Evolutionary conservation across 2,888 invertebrate species (phyloP).

Genomic region (Polyommatus icarus): DNA sequence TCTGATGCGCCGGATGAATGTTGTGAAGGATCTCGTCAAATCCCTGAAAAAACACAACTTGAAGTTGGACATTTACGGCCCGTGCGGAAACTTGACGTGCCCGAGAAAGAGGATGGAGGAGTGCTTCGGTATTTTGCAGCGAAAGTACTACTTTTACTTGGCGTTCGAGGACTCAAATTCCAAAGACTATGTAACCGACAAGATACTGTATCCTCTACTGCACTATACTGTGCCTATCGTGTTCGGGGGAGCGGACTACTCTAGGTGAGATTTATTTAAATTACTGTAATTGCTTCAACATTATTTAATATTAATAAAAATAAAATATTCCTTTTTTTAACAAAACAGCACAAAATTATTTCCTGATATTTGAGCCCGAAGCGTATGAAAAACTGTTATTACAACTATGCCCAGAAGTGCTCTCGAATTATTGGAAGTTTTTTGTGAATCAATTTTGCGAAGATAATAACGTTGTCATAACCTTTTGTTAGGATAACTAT

Average conservation of each 20-base stretch:
- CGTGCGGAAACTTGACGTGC: conserved; percentile 58
- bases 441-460: conserved; percentile 22
- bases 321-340: background rate
- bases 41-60: conserved; percentile 51
- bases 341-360: background rate
- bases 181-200: conserved; percentile 67
- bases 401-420: background rate
- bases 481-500: conserved; percentile 28
- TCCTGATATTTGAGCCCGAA: background rate
- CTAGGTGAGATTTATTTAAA: conserved; percentile 50
- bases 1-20: conserved; percentile 47
- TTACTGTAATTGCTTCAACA: background rate
- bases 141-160: conserved; percentile 66
- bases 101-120: conserved; percentile 53
- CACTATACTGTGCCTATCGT: conserved; percentile 84
- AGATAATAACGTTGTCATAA: conserved; percentile 15
- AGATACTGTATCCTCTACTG: conserved; percentile 65
- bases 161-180: conserved; percentile 62
- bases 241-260: conserved; percentile 85
- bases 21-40: conserved; percentile 46
- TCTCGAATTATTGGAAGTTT: background rate
- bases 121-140: conserved; percentile 54
- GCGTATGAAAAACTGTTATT: background rate
- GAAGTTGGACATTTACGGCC: conserved; percentile 60
- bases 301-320: background rate